Conservation (phyloP, 2,888 invertebrate genomes). For the Chloromyia formosa region DNA sequence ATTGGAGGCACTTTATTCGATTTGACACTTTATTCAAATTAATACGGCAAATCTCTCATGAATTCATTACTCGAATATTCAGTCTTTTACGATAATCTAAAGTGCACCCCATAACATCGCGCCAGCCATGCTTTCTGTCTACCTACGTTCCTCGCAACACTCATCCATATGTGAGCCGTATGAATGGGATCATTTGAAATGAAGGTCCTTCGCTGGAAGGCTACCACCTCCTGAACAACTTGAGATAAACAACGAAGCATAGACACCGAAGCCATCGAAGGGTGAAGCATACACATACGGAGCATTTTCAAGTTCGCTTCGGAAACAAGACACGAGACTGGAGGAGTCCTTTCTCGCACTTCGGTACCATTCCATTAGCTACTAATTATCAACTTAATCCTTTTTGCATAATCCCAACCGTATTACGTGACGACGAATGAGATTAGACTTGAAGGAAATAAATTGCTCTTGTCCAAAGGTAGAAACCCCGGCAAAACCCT, state of each 20-base stretch:
- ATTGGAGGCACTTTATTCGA: background rate
- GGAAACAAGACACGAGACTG: background rate
- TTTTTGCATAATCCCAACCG: slow-evolving; percentile 42
- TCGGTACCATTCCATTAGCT: slow-evolving; percentile 43
- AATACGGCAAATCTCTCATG: slow-evolving; percentile 15
- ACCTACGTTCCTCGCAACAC: background rate
- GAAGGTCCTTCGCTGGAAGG: background rate
- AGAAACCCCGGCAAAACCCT: slow-evolving; percentile 17
- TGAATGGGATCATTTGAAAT: background rate
- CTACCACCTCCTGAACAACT: background rate
- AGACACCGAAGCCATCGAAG: background rate
- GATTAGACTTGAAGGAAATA: slow-evolving; percentile 44
- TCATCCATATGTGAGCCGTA: background rate
- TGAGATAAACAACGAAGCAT: background rate
- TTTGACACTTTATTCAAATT: slow-evolving; percentile 9
- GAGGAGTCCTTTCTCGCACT: slow-evolving; percentile 22
- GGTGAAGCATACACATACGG: too few species aligned
- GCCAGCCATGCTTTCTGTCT: background rate
- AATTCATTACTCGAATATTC: slow-evolving; percentile 1
- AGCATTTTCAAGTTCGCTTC: background rate
- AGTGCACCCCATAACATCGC: background rate
- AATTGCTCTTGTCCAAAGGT: slow-evolving; percentile 43
- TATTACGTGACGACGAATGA: slow-evolving; percentile 43
- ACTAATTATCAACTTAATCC: slow-evolving; percentile 44
- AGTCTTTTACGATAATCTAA: background rate